phyloP scores from a whole-genome alignment of 2,888 invertebrate species.

The Mesorhabditis spiculigera region DNA sequence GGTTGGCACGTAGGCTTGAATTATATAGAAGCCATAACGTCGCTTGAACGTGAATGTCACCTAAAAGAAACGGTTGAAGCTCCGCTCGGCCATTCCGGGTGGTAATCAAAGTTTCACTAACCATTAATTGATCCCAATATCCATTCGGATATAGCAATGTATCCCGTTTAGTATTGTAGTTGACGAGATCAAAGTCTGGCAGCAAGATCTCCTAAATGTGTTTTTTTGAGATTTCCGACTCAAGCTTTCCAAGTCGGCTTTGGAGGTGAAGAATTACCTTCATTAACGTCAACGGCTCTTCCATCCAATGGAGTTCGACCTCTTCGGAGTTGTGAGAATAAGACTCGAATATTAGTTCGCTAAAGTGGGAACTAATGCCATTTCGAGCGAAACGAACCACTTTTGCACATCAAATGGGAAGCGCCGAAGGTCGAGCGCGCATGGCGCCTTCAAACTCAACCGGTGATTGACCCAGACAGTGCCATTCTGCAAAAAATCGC shows the following conservation, averaged over 20 bases:
- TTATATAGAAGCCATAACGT: slow-evolving; percentile 58
- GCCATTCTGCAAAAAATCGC: slow-evolving; percentile 46
- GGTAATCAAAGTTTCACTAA: slow-evolving; percentile 12
- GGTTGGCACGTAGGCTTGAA: slow-evolving; percentile 58
- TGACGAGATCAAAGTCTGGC: slow-evolving; percentile 57
- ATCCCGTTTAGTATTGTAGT: slow-evolving; percentile 44
- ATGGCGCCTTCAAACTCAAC: slow-evolving; percentile 56
- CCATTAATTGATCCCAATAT: slow-evolving; percentile 44
- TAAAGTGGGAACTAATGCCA: slow-evolving; percentile 20
- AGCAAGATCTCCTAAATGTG: slow-evolving; percentile 39
- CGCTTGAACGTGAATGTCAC: slow-evolving; percentile 57
- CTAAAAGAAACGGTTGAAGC: slow-evolving; percentile 20
- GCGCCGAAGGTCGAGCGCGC: slow-evolving; percentile 50
- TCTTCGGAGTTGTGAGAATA: slow-evolving; percentile 58
- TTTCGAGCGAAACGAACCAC: neutral
- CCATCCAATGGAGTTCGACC: slow-evolving; percentile 55
- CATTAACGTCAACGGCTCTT: slow-evolving; percentile 56
- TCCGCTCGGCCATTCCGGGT: no score
- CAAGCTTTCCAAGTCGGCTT: neutral
- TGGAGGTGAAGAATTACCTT: slow-evolving; percentile 19
- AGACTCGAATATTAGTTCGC: slow-evolving; percentile 54
- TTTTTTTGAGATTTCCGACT: neutral
- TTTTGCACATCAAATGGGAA: slow-evolving; percentile 56
- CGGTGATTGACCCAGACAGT: slow-evolving; percentile 58
- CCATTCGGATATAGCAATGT: slow-evolving; percentile 52